Base-by-base conservation (phyloP, 2,888 invertebrate species). In the Acrocera orbiculus region DNA sequence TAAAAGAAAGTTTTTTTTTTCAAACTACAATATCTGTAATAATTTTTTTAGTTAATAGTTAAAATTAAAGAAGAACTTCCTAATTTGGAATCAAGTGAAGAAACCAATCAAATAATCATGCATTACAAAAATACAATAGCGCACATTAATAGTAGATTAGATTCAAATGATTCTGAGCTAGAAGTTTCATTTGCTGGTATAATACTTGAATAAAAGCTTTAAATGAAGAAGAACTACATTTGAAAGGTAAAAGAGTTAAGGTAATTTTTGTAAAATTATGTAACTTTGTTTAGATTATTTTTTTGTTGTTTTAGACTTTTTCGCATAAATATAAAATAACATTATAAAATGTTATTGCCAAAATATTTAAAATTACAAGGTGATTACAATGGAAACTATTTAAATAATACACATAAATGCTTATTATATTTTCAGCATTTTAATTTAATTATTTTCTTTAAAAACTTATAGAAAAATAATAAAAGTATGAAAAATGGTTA, bases 101-200 rank as follows among this genome's bases (percentile, higher is more conserved):
- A 96, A 58, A 87, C 90, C 19, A 93, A 96, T 50, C 92, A 93
- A 62, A 90, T 98, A 44, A 82, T 83, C 41, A 87, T 86, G 52
- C 95, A 95, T 58, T 89, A 95, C 58, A 81, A 80, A 47, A 89
- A 89, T 53, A 89, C 87, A 0, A 58, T 87, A 49, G 78, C 80
- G 42, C 86, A 87, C 51, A 66, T 89, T 45, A 71, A 72, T 53
- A 74, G 75, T 48, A 63, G 76, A 46, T 53, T 60, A 46, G 60
- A 60, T 40, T 54, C 61, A 20, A 58, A 50, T 36, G 61, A 61
- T 35, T 44, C 54, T 8, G 46, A 50, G 2, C 41, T 60, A 32
- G 61, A 61, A 39, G 53, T 61, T 4, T 61, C 61, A 22, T 61
- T 61, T 45, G 58, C 59, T 30, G 61, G 61, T 36, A 59, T 61